Evolutionary conservation across 2,113 vertebrate genomes (phyloP).

Genomic region (Indri indri): DNA sequence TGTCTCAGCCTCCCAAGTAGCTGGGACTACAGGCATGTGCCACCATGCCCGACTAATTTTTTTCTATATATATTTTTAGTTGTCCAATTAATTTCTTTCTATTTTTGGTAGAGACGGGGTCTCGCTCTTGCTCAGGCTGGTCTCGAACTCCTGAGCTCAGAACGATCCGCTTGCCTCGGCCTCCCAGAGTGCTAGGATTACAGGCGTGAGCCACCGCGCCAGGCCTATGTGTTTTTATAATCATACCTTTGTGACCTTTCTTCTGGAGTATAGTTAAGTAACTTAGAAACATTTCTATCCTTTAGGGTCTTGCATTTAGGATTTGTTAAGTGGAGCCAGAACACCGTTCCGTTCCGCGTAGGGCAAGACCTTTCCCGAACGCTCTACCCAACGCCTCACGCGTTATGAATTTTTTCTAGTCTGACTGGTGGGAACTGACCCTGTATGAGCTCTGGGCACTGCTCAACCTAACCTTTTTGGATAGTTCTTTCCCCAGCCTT

Average conservation of each 20-base stretch:
- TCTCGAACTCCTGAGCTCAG: too few species aligned
- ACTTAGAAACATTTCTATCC: not conserved
- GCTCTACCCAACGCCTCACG: too few species aligned
- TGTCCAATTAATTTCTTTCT: too few species aligned
- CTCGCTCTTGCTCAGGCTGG: too few species aligned
- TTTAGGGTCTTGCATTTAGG: not conserved
- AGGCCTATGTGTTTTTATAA: not conserved
- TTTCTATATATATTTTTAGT: too few species aligned
- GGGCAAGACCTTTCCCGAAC: not conserved
- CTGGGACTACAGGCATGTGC: too few species aligned
- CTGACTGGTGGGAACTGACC: not conserved
- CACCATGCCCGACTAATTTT: too few species aligned
- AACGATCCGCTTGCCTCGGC: too few species aligned
- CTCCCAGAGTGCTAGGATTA: too few species aligned
- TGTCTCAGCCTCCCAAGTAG: too few species aligned
- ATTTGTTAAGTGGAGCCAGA: not conserved
- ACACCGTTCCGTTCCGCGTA: not conserved
- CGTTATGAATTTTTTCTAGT: not conserved
- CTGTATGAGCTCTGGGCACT: not conserved
- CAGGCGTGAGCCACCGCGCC: too few species aligned
- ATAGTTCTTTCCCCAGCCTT: not conserved
- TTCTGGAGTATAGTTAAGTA: not conserved
- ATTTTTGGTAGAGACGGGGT: too few species aligned
- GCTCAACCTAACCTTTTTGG: not conserved
- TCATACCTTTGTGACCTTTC: not conserved